phyloP scores from a whole-genome alignment of 2,888 invertebrate species.

The Cynaeus angustus region DNA sequence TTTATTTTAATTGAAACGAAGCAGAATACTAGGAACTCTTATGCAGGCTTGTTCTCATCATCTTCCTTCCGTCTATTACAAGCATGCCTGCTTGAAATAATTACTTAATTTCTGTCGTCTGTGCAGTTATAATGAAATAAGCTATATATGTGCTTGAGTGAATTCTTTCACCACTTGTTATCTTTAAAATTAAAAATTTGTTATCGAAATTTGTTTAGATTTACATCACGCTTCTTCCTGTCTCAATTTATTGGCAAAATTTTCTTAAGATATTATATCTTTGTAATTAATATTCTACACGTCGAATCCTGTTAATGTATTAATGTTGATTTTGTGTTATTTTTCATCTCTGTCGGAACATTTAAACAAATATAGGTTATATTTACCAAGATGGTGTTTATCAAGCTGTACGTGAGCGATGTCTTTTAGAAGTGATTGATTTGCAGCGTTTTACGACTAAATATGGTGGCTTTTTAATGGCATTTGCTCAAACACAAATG shows the following conservation, averaged over 20 bases:
- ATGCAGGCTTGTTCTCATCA: no score
- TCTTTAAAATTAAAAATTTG: no score
- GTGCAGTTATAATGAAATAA: not conserved
- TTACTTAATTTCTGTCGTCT: no score
- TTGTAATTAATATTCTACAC: constrained; percentile 31
- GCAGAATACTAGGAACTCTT: no score
- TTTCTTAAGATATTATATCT: constrained; percentile 5
- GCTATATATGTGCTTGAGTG: constrained; percentile 5
- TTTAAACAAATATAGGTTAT: constrained; percentile 55
- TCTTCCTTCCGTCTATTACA: no score
- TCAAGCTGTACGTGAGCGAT: constrained; percentile 33
- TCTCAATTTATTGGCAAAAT: constrained; percentile 19
- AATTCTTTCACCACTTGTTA: no score
- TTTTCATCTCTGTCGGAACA: constrained; percentile 42
- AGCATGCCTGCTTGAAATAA: no score
- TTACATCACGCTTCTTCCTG: constrained; percentile 2
- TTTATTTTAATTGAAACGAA: no score
- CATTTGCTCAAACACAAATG: constrained; percentile 16
- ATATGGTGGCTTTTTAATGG: constrained; percentile 34
- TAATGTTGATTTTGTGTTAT: constrained; percentile 34
- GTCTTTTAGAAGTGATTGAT: constrained; percentile 22
- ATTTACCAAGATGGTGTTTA: constrained; percentile 49
- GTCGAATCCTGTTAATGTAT: constrained; percentile 32
- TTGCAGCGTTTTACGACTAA: constrained; percentile 24
- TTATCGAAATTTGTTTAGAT: not conserved